These are phyloP conservation scores for Oceanodroma leucorhoa DNA, from an alignment of 2,797 vertebrate species.

Conservation along the genomic window DNA sequence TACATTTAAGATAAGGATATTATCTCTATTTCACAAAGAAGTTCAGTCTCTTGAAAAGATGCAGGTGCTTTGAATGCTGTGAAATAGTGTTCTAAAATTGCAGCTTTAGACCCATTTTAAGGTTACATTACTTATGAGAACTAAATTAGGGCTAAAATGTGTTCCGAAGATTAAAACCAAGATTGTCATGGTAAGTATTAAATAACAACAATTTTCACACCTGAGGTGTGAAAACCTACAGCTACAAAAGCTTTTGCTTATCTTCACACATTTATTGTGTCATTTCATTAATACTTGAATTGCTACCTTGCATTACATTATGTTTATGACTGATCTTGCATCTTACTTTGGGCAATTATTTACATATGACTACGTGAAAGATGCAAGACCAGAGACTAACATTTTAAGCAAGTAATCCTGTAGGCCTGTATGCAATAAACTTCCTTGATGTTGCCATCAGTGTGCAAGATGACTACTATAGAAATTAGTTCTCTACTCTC, in stretches of 20 bases:
- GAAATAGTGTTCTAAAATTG: background rate
- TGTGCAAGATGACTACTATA: background rate
- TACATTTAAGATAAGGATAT: background rate
- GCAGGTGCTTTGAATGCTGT: background rate
- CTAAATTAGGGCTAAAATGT: background rate
- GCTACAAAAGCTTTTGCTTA: background rate
- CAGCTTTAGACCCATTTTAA: background rate
- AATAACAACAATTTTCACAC: background rate
- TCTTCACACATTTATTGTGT: background rate
- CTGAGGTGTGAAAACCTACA: background rate
- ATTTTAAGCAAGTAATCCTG: background rate
- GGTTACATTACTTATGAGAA: background rate
- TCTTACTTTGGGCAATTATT: background rate
- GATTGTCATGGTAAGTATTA: background rate
- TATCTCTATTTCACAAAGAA: background rate
- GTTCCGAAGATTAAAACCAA: background rate
- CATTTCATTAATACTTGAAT: background rate
- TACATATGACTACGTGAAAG: background rate
- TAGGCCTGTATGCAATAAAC: background rate
- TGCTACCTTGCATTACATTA: background rate
- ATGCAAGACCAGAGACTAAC: background rate
- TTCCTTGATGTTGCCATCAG: background rate
- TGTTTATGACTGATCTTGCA: background rate
- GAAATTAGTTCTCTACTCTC: background rate
- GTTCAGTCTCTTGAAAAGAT: background rate